phyloP scores from a whole-genome alignment of 2,113 vertebrate genomes.

The Esox niger region DNA sequence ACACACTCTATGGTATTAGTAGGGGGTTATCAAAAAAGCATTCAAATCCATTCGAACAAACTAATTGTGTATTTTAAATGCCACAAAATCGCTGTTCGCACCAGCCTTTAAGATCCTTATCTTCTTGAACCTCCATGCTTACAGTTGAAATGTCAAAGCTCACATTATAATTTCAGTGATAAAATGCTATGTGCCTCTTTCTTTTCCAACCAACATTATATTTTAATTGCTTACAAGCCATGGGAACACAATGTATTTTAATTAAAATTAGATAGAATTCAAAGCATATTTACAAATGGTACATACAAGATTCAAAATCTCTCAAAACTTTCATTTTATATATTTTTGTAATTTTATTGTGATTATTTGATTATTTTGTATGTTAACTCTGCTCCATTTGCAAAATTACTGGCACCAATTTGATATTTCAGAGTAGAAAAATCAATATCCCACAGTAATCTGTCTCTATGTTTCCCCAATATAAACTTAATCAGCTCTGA shows the following conservation, averaged over 20 bases:
- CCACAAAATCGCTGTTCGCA: neutral
- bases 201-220: neutral
- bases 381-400: too few species aligned
- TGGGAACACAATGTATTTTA: neutral
- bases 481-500: neutral
- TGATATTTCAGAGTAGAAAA: neutral
- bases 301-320: too few species aligned
- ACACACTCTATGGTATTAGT: too few species aligned
- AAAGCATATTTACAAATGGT: too few species aligned
- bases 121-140: neutral
- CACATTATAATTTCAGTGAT: neutral
- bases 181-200: neutral
- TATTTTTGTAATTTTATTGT: too few species aligned
- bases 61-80: neutral
- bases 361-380: too few species aligned
- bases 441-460: neutral
- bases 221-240: neutral
- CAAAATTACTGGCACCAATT: too few species aligned
- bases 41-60: neutral
- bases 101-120: neutral
- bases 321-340: too few species aligned
- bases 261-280: neutral
- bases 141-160: neutral
- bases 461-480: neutral
- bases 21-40: neutral